Percentiles rank a stretch among this genome's conserved stretches.
Conservation (phyloP, 2,113 vertebrate species). For the Haliaeetus leucogaster region DNA sequence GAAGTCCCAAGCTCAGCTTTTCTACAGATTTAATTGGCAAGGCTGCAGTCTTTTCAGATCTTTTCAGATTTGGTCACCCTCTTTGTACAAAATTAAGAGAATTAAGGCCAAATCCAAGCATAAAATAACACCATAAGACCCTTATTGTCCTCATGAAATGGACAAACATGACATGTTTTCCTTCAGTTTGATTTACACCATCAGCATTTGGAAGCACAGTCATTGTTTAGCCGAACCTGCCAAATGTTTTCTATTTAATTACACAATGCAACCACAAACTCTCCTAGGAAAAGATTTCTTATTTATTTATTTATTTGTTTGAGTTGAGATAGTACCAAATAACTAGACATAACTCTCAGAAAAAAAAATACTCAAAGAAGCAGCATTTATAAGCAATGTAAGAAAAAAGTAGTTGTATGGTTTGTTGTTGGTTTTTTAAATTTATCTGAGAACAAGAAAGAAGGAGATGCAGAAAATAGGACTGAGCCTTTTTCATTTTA, state of each 20-base stretch:
- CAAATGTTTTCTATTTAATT: constrained; percentile 51
- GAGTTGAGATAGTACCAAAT: not conserved
- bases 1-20: constrained; percentile 25
- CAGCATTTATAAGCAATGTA: not conserved
- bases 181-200: constrained; percentile 35
- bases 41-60: not conserved
- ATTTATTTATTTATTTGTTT: not conserved
- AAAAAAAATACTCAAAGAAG: not conserved
- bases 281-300: not conserved
- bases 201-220: constrained; percentile 11
- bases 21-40: constrained; percentile 24
- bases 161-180: not conserved
- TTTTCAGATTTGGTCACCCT: constrained; percentile 20
- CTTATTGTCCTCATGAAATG: not conserved
- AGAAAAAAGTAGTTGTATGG: not conserved
- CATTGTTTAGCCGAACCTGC: constrained; percentile 35
- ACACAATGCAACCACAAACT: not conserved
- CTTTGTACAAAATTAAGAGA: constrained; percentile 29
- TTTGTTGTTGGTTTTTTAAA: not conserved
- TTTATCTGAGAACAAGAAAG: not conserved
- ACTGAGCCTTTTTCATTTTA: not conserved
- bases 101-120: constrained; percentile 16
- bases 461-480: not conserved
- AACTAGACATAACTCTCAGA: not conserved
- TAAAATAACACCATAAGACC: not conserved